Conservation (phyloP, 2,888 invertebrate species). For the Druceiella hillmani region DNA sequence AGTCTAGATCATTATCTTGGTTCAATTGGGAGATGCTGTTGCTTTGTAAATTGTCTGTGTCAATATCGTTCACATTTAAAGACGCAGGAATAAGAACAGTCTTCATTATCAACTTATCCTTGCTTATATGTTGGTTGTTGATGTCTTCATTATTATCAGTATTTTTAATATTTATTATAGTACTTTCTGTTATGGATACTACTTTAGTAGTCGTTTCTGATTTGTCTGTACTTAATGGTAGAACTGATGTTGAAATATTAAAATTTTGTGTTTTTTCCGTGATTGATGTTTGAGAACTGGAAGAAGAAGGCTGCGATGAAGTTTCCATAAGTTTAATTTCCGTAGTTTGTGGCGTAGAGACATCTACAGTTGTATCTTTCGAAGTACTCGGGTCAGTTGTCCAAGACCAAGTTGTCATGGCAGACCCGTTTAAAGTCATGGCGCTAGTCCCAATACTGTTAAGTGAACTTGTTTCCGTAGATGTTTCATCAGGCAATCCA, state of each 20-base stretch:
- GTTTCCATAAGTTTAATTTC: constrained; percentile 32
- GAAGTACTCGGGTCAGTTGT: constrained; percentile 17
- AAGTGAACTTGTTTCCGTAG: constrained; percentile 29
- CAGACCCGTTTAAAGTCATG: constrained; percentile 24
- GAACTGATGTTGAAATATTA: no score
- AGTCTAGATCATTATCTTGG: constrained; percentile 28
- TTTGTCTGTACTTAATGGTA: constrained; percentile 24
- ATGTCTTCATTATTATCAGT: no score
- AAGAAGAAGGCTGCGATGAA: constrained; percentile 19
- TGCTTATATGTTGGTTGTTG: no score
- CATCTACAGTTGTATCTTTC: constrained; percentile 27
- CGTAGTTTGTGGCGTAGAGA: constrained; percentile 29
- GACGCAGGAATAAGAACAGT: no score
- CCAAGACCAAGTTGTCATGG: constrained; percentile 18
- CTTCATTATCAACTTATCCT: no score
- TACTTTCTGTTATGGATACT: constrained; percentile 18
- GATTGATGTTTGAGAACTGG: constrained; percentile 17
- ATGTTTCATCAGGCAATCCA: constrained; percentile 42
- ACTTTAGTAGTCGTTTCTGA: constrained; percentile 26
- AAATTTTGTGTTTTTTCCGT: constrained; percentile 36
- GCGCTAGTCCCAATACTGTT: constrained; percentile 23
- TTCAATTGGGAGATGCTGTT: constrained; percentile 37
- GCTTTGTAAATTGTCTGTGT: constrained; percentile 36
- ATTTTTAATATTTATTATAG: no score
- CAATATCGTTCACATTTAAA: constrained; percentile 28